Conservation (phyloP, 2,888 invertebrate genomes). For the Anticlea derivata region DNA sequence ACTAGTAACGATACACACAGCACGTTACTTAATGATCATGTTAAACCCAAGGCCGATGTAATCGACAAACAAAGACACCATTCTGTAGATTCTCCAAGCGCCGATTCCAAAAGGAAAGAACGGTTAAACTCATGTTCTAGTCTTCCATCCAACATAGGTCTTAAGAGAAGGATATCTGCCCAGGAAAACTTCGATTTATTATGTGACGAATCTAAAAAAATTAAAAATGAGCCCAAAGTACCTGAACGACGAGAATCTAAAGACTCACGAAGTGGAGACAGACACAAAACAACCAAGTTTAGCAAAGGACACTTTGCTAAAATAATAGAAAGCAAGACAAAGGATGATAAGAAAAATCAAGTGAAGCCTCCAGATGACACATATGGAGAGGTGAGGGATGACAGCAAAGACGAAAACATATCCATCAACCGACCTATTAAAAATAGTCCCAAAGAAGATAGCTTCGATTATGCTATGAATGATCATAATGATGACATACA, state of each 20-base stretch:
- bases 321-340: conserved; percentile 84
- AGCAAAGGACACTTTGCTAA: conserved; percentile 84
- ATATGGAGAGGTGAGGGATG: conserved; percentile 61
- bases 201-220: conserved; percentile 85
- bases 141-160: conserved; percentile 85
- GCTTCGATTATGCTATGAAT: conserved; percentile 54
- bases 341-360: conserved; percentile 84
- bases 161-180: conserved; percentile 90
- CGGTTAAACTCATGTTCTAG: conserved; percentile 84
- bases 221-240: conserved; percentile 81
- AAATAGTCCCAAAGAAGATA: conserved; percentile 57
- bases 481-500: conserved; percentile 60
- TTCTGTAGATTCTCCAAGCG: conserved; percentile 72
- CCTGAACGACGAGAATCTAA: conserved; percentile 88
- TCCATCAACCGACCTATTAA: conserved; percentile 20
- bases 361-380: conserved; percentile 75
- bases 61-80: conserved; percentile 77
- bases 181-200: conserved; percentile 86
- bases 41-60: conserved; percentile 59
- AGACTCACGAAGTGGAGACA: conserved; percentile 78
- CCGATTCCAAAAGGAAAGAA: conserved; percentile 83
- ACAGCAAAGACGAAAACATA: conserved; percentile 43
- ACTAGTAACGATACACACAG: conserved; percentile 5
- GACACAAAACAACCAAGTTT: conserved; percentile 81
- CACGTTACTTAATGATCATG: conserved; percentile 35